Base-by-base conservation (phyloP, 2,113 vertebrate genomes). In the Clarias magur region DNA sequence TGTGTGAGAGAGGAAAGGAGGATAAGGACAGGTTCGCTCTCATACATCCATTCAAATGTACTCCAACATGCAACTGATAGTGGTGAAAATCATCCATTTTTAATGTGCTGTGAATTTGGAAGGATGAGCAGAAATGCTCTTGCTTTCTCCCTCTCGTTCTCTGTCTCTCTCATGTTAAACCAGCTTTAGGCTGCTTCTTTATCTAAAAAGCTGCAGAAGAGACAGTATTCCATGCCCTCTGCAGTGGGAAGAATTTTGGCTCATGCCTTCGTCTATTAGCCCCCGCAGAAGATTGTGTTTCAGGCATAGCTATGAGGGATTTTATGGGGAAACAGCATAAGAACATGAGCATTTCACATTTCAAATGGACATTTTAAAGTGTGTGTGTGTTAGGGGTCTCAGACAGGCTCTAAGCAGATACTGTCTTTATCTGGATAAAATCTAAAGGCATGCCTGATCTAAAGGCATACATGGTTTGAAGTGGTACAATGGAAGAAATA, bases 141-240 rank as follows among this genome's bases (percentile, higher is more conserved):
- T 19, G 42, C 68, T 67, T 12, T 67, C 65, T 67, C 65, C 38
- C 67, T 68, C 67, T 70, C 6, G 34, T 17, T 72, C 68, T 72
- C 82, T 27, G 75, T 63, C 83, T 83, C 68, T 82, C 62, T 62
- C 27, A 86, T 80, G 84, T 65, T 80, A 48, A 76, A 60, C 67
- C 65, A 53, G 88, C 83, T 89, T 85, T n/a, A 62, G 86, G 86
- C 87, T 65, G 67, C 83, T 79, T 76, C 85, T 86, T 88, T 92
- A 90, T 90, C 88, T 89, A 73, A 59, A 90, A 89, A 82, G 60
- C 85, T 78, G 78, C 89, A 90, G 86, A 79, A 88, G 70, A 80
- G 72, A 30, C 17, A 78, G 80, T 53, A 83, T 87, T 70, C 86
- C 62, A 17, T 70, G 70, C 83, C 62, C 79, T 82, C 63, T 76